A percentile compares a stretch with the other conserved stretches of the same genome.
Conservation (phyloP, 2,888 invertebrate species). For the Eristalis tenax region DNA sequence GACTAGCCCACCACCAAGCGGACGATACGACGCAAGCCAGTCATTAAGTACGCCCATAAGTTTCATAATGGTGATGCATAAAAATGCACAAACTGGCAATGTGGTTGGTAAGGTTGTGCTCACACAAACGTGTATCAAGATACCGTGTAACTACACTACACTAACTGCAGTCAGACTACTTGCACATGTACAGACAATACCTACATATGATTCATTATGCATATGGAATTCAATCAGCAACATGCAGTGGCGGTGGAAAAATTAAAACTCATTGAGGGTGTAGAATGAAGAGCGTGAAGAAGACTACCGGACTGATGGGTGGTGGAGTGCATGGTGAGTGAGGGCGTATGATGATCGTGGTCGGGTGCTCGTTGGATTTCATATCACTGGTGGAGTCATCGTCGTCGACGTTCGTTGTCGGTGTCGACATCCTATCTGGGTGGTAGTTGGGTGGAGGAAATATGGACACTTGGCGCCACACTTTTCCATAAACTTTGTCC, state of each 20-base stretch:
- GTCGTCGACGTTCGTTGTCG: slow-evolving; percentile 22
- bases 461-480: slow-evolving; percentile 72
- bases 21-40: slow-evolving; percentile 61
- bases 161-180: slow-evolving; percentile 18
- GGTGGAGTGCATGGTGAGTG: slow-evolving; percentile 2
- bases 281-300: slow-evolving; percentile 63
- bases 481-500: slow-evolving; percentile 72
- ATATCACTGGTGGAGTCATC: slow-evolving; percentile 60
- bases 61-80: slow-evolving; percentile 72
- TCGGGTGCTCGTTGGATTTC: slow-evolving; percentile 48
- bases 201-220: slow-evolving; percentile 70
- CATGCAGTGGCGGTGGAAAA: slow-evolving; percentile 67
- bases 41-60: slow-evolving; percentile 74
- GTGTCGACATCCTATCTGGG: slow-evolving; percentile 68
- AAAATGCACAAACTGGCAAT: slow-evolving; percentile 70
- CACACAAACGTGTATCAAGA: slow-evolving; percentile 52
- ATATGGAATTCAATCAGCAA: slow-evolving; percentile 72
- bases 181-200: slow-evolving; percentile 24
- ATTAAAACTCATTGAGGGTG: slow-evolving; percentile 71
- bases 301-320: slow-evolving; percentile 5
- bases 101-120: slow-evolving; percentile 60
- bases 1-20: slow-evolving; percentile 16
- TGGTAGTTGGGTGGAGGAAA: slow-evolving; percentile 69
- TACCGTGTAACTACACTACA: slow-evolving; percentile 48
- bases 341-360: slow-evolving; percentile 45